These are phyloP conservation scores for pig (Sus scrofa) DNA, from an alignment of 2,113 vertebrate genomes.

Conservation along the genomic window T2T-Sscrofa CM000824.6:188571001-188571500, in stretches of 20 bases:
- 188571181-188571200: neutral
- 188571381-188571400: neutral
- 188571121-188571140: neutral
- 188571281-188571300: neutral
- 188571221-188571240: neutral
- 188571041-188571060: neutral
- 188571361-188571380: neutral
- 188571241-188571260: neutral
- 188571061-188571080: neutral
- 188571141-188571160: neutral
- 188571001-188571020: conserved; percentile 16
- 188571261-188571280: neutral
- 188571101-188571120: neutral
- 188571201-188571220: neutral
- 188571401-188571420: neutral
- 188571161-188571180: neutral
- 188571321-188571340: neutral
- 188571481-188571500: neutral
- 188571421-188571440: neutral
- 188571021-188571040: neutral
- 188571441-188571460: neutral
- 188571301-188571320: neutral
- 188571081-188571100: neutral
- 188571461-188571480: neutral
- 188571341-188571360: neutral